Base-by-base conservation (phyloP, 1,140 invertebrate species). In the Cecropterus lyciades region DNA sequence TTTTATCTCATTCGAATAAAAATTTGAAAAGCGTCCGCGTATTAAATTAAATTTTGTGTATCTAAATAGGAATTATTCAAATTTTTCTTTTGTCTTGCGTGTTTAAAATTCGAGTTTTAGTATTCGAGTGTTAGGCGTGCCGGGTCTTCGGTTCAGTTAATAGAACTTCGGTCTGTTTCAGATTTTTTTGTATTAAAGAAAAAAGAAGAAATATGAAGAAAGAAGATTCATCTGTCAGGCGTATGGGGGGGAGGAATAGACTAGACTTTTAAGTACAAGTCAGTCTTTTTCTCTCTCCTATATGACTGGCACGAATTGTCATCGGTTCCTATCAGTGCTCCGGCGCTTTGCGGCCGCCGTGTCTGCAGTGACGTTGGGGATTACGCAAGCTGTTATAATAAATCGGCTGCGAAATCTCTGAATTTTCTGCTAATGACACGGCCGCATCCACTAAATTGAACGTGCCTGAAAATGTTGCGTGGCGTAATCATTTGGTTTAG, bases 261-360 rank as follows among this genome's bases (percentile, higher is more conserved):
- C 89, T 81, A 24, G 84, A 73, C 87, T 89, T 76, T 65, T 52
- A 43, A 9, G 40, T 75, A 84, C 79, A 73, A 91, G 89, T 91
- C 89, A 91, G 89, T 91, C 89, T 91, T 91, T 91, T 91, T 91
- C 89, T 91, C 89, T 91, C 89, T 91, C 89, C 89, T 91, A 91
- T 91, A 89, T 80, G 83, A 67, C 73, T 64, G 84, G 76, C 86
- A 87, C 80, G 57, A 77, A 67, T 71, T 79, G 68, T 70, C 85
- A 55, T 59, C 53, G 20, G 46, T 33, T 43, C 14, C 20, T 65
- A 46, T 56, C 48, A 48, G 27, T 27, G 11, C 13, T 20, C 40
- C 49, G 27, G 53, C 15, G 15, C 43, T 33, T 2, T 3, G 8
- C 57, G 55, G 16, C 59, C 45, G 70, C 78, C 65, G 73, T 85